A percentile compares a stretch with the other conserved stretches of the same genome.
Evolutionary conservation across 2,113 vertebrate species (phyloP).

Genomic region (Tychaedon coryphoeus): DNA sequence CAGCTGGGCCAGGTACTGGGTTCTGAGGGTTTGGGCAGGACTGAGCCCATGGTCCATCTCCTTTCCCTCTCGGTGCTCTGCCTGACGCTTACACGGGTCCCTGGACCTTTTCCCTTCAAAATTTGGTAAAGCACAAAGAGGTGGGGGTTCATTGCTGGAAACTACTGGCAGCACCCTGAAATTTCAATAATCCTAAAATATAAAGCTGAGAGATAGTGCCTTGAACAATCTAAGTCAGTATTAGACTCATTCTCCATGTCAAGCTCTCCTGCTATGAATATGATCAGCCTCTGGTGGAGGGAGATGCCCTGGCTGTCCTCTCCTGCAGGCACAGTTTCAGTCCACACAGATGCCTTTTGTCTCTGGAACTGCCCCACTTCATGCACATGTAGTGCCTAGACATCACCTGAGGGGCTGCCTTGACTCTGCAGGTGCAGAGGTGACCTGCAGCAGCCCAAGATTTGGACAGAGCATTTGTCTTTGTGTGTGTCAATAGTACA

Average conservation of each 20-base stretch:
- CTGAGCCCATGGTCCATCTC: not conserved
- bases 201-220: not conserved
- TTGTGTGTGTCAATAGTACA: not conserved
- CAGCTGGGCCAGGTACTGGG: rapidly evolving
- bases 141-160: rapidly evolving
- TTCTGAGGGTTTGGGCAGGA: not conserved
- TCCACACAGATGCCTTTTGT: not conserved
- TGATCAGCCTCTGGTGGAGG: not conserved
- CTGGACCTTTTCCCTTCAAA: not conserved
- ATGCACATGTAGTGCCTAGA: not conserved
- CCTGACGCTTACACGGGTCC: rapidly evolving
- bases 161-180: rapidly evolving
- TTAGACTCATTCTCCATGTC: not conserved
- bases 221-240: not conserved
- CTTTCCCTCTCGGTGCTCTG: not conserved
- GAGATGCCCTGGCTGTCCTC: not conserved
- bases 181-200: not conserved
- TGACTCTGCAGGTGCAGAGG: not conserved
- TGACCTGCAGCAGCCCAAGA: not conserved
- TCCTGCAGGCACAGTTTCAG: not conserved
- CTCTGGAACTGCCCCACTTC: not conserved
- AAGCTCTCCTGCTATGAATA: not conserved
- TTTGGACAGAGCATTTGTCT: not conserved
- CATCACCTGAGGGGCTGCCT: not conserved
- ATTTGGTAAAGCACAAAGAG: not conserved